phyloP scores from a whole-genome alignment of 2,113 vertebrate species.

The Alosa alosa region DNA sequence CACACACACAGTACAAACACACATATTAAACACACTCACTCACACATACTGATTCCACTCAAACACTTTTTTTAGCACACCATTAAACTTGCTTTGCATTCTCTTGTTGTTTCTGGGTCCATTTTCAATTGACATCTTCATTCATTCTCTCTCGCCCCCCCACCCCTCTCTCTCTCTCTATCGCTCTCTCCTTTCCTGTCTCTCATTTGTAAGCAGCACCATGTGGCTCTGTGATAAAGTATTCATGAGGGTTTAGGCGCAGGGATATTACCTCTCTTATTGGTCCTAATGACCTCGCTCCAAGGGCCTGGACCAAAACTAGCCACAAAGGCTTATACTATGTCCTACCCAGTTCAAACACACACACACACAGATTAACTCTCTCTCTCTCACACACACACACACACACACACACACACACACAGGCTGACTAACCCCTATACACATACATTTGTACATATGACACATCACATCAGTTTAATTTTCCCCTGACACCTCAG shows the following conservation, averaged over 20 bases:
- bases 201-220: neutral
- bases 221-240: neutral
- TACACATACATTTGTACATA: neutral
- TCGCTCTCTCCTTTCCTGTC: neutral
- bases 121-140: neutral
- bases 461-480: neutral
- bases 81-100: neutral
- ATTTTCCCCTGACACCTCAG: too few relatives aligned
- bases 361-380: neutral
- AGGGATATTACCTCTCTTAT: neutral
- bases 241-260: neutral
- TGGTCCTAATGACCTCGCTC: neutral
- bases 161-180: neutral
- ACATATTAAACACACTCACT: too few relatives aligned
- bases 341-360: too few relatives aligned
- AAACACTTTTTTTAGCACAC: neutral
- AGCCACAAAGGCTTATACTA: neutral
- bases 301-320: neutral
- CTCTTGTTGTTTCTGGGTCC: neutral
- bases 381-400: neutral
- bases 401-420: neutral
- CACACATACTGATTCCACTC: neutral
- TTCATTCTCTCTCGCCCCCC: neutral
- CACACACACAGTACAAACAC: too few relatives aligned
- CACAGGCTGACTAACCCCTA: neutral